Evolutionary conservation across 1,140 invertebrate genomes (phyloP), one percentile per base, ranked within the genome.

Genomic region (Cepaea nemoralis): DNA sequence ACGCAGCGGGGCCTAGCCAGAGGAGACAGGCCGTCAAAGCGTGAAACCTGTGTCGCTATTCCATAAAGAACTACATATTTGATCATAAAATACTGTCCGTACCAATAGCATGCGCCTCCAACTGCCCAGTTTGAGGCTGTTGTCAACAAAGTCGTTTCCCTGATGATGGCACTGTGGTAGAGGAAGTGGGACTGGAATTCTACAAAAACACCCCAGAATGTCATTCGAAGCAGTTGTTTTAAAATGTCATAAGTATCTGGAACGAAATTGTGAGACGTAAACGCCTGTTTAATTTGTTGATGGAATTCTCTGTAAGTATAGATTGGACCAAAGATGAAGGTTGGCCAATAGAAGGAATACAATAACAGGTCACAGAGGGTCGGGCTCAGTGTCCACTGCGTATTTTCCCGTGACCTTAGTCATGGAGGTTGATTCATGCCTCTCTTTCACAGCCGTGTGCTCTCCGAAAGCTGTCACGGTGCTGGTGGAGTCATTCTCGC

Each of bases 51-150:
- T 37, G 94, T 93, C 10, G 94, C 93, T 10, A 97, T 88, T 24
- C 97, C 97, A 92, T 97, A 98, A 33, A 96, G 92, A 6, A 98
- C 94, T 0, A 97, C 93, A 92, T 99, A 98, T 91, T 98, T 98
- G 37, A 96, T 92, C 87, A 96, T 94, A 89, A 99, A 98, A 91
- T 96, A 96, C 88, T 97, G 94, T 10, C 96, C 96, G 93, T 96
- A 94, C 85, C 94, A 94, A 87, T 97, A 95, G 10, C 96, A 96
- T 75, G 96, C 93, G 19, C 96, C 96, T 92, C 95, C 95, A n/a
- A 97, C 91, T 69, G 94, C 94, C 93, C 95, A 95, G 14, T 94
- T 89, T 84, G 93, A 91, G 24, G 94, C 86, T 0, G 81, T 78
- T 10, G 88, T 48, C 33, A 93, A 76, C 6, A 91, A 81, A 59